Conservation (phyloP, 2,113 vertebrate species). For the Callipepla californica region DNA sequence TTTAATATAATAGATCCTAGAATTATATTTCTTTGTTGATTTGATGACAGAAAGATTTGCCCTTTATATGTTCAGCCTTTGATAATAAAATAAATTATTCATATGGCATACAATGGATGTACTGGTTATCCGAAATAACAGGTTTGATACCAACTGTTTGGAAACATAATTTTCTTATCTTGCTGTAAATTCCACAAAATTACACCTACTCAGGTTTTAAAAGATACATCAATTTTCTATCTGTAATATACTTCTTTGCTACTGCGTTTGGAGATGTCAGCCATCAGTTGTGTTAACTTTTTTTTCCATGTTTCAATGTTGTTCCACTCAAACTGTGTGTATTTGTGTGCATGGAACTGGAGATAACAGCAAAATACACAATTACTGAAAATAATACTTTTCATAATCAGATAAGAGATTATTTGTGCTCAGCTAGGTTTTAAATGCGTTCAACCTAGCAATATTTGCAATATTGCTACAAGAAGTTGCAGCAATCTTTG, state of each 20-base stretch:
- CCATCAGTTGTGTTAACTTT: neutral
- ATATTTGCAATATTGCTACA: neutral
- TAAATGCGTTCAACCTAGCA: neutral
- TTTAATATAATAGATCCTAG: neutral
- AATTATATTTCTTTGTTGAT: neutral
- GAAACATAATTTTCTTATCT: neutral
- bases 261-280: neutral
- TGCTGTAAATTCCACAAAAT: slow-evolving; percentile 8
- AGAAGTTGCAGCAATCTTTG: neutral
- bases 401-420: neutral
- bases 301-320: neutral
- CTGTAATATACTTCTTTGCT: neutral
- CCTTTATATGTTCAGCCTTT: neutral
- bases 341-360: neutral
- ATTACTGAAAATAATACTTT: neutral
- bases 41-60: neutral
- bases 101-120: neutral
- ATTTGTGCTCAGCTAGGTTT: neutral
- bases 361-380: neutral
- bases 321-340: neutral
- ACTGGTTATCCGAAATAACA: neutral
- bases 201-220: neutral
- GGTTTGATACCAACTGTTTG: neutral
- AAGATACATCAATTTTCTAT: neutral
- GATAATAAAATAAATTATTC: neutral